phyloP scores from a whole-genome alignment of 2,113 vertebrate species.

The Centrocercus urophasianus region DNA sequence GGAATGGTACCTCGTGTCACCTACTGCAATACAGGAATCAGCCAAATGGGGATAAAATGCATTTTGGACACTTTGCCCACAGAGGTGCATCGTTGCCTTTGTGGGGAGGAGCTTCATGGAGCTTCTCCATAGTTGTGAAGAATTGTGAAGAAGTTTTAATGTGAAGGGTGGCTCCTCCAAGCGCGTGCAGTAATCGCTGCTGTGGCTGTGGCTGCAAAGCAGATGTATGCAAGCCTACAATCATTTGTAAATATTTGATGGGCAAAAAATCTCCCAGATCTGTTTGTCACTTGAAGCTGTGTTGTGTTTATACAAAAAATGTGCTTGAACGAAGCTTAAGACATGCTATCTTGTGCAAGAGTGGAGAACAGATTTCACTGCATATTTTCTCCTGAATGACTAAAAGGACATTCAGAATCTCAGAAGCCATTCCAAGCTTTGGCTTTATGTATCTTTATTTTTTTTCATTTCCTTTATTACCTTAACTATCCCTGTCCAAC shows the following conservation, averaged over 20 bases:
- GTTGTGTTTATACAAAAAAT: neutral
- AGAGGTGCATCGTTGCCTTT: neutral
- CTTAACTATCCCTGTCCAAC: neutral
- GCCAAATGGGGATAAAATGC: neutral
- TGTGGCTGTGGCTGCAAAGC: neutral
- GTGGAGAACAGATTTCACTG: conserved; percentile 8
- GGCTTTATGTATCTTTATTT: neutral
- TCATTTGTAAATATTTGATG: neutral
- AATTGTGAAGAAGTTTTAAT: neutral
- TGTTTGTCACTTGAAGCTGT: neutral
- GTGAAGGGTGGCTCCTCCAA: neutral
- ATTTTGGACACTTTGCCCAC: neutral
- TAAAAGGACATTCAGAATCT: conserved; percentile 3
- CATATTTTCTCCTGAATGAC: neutral
- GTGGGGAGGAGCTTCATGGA: neutral
- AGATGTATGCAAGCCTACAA: neutral
- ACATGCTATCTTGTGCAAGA: neutral
- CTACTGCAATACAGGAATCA: neutral
- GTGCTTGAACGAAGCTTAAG: neutral
- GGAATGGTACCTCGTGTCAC: neutral
- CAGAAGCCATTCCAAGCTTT: conserved; percentile 28
- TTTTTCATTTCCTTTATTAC: neutral
- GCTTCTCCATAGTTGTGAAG: neutral
- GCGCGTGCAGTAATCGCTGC: neutral
- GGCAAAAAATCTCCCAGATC: neutral